These are phyloP conservation scores for Xenopus borealis DNA, from an alignment of 2,113 vertebrate species.

Conservation along the genomic window DNA sequence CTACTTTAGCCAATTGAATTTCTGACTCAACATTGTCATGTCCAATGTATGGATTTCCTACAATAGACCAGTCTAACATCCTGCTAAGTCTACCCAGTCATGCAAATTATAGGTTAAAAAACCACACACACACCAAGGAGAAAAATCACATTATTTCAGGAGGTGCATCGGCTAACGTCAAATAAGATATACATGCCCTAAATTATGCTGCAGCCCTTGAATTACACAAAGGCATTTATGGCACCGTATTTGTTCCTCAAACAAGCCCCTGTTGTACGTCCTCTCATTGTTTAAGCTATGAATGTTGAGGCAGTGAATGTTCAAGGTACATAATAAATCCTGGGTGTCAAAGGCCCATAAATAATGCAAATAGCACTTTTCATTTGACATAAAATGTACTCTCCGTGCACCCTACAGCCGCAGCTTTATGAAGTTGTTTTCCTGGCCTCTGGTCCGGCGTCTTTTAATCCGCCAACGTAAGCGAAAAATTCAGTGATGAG, in stretches of 20 bases:
- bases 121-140: background rate
- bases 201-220: background rate
- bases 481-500: background rate
- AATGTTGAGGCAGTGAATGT: slow-evolving; percentile 10
- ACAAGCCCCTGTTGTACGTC: background rate
- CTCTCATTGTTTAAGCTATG: slow-evolving; percentile 8
- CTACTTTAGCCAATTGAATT: no score
- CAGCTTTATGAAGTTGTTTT: slow-evolving; percentile 27
- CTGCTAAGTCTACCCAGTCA: background rate
- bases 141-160: no score
- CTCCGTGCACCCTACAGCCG: background rate
- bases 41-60: no score
- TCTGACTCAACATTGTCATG: no score
- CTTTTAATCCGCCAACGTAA: slow-evolving; percentile 12
- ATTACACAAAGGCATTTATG: background rate
- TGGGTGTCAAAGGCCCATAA: slow-evolving; percentile 20
- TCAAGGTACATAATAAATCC: background rate
- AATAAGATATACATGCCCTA: background rate
- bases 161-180: background rate
- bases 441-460: slow-evolving; percentile 18
- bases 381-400: slow-evolving; percentile 18
- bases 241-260: background rate
- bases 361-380: slow-evolving; percentile 40
- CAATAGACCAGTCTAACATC: background rate
- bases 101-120: background rate